Base-by-base conservation (phyloP, 2,113 vertebrate species). In the Poeciliopsis prolifica region DNA sequence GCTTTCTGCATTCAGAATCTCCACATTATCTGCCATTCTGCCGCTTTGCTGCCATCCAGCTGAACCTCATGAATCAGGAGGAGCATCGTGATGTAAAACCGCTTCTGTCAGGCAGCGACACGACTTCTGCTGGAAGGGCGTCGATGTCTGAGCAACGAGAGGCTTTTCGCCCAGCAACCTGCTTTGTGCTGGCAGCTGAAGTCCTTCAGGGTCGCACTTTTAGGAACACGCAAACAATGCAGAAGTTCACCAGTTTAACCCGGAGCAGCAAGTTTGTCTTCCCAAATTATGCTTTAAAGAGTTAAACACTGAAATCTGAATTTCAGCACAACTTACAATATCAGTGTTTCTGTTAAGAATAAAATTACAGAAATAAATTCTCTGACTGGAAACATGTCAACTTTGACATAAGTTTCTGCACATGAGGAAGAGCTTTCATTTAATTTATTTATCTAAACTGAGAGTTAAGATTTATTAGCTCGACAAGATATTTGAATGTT, bases 1-100 rank as follows among this genome's bases (percentile, higher is more conserved):
- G 89, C 93, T 86, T 92, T 68, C 82, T 81, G 86, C 91, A 85
- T 92, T 81, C 88, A 91, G 80, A 68, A 19, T 74, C 75, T 89
- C 75, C 51, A 74, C 80, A 75, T 69, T 78, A 31, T 76, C 65
- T 13, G 62, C 64, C 60, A 9, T 33, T 31, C 79, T 70, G 44
- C 65, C 33, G 31, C 61, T 26, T 75, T 66, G 60, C 65, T 2
- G 22, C 3, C 9, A 63, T 60, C 24, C 68, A 2, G 78, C 70
- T 58, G 63, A 66, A 68, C 78, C 75, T 78, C 15, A 61, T 85
- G 82, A 87, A 91, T 89, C 76, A 71, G 33, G 0, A 5, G n/a
- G 60, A 40, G 76, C 69, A 74, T 87, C 84, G 86, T 88, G 87
- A 78, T 68, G 75, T 82, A 74, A 88, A 88, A 68, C 58, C 19